Base-by-base conservation (phyloP, 2,797 vertebrate species). In the Tarsius wallacei region DNA sequence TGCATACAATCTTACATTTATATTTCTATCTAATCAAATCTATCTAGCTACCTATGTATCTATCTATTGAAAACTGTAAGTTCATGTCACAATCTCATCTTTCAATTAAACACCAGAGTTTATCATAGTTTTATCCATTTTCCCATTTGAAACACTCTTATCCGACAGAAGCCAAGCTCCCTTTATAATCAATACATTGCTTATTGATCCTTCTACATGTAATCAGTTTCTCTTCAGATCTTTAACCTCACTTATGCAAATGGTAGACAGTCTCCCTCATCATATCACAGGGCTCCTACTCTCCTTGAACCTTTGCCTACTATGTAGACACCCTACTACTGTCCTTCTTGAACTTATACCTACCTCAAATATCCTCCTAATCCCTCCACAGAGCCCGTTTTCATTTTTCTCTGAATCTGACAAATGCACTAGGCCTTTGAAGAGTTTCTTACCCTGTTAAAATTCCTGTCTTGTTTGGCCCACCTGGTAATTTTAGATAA, bases 401-500 rank as follows among this genome's bases (percentile, higher is more conserved):
- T 77, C 42, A 61, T 61, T 90, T 88, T 78, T 10, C 8, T 61
- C 57, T 71, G 13, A 0, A 49, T 95, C 24, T 61, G 21, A 78
- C 19, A 51, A 81, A 59, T 0, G 1, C 2, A 28, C 22, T 57
- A 22, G 15, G 10, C 11, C 33, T 26, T 15, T 68, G 28, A 81
- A 53, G 63, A 55, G 16, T 14, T 6, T 78, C 77, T 83, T 70
- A 16, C 13, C 21, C 22, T 26, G 24, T 61, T 70, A 89, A 55
- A 16, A 73, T 49, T 17, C 3, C 47, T 78, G 22, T 11, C 63
- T 91, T 59, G 53, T 53, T 73, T 88, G 33, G 31, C 19, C 0
- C 73, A 81, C 7, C 31, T 73, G 36, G 49, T 55, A 31, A 92
- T 95, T 96, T 96, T 87, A 88, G 15, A 49, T 61, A 68, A 84